Evolutionary conservation across 2,888 invertebrate genomes (phyloP).

Genomic region (Coelinius sp.): DNA sequence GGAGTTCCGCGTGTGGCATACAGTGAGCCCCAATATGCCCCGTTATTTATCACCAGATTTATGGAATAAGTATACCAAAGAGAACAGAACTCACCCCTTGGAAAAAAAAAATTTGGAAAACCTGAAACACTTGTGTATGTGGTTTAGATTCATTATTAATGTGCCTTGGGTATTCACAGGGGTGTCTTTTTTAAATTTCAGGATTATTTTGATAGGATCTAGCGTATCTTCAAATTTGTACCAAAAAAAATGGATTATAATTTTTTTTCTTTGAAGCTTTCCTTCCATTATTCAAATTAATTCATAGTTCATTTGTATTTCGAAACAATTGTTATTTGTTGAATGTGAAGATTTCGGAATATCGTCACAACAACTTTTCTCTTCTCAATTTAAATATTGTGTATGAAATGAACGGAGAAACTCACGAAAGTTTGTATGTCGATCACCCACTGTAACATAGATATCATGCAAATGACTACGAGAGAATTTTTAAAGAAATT

Average conservation of each 20-base stretch:
- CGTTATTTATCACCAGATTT: constrained; percentile 71
- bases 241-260: too few species aligned
- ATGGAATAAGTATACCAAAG: constrained; percentile 64
- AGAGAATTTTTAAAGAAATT: background rate
- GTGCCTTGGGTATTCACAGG: constrained; percentile 25
- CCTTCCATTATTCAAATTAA: too few species aligned
- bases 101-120: constrained; percentile 30
- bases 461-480: background rate
- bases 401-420: too few species aligned
- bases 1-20: constrained; percentile 35
- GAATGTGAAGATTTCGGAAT: too few species aligned
- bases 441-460: too few species aligned
- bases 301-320: too few species aligned
- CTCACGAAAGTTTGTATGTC: too few species aligned
- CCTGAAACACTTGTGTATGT: constrained; percentile 42
- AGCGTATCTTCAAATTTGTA: background rate
- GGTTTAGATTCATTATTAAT: constrained; percentile 57
- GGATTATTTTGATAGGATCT: constrained; percentile 1
- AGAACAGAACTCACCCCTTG: constrained; percentile 41
- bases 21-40: constrained; percentile 60
- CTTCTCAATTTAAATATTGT: too few species aligned
- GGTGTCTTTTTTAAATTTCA: constrained; percentile 2
- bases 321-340: too few species aligned
- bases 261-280: too few species aligned
- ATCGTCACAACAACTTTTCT: too few species aligned